Conservation (phyloP, 2,888 invertebrate species). For the Dysmachus trigonus region DNA sequence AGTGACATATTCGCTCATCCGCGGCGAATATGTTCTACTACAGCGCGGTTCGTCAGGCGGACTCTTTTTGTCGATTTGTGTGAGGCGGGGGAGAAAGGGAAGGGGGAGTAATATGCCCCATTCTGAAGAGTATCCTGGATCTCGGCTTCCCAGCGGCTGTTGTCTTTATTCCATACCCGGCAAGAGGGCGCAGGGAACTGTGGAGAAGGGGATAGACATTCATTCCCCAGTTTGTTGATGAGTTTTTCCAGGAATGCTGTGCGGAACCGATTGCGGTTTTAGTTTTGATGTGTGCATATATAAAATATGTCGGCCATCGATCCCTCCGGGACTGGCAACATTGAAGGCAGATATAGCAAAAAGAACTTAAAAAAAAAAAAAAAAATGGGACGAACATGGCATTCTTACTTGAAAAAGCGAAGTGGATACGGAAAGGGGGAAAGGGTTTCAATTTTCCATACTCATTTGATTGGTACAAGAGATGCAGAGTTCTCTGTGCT, state of each 20-base stretch:
- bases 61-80: background rate
- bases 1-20: slow-evolving; percentile 6
- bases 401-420: background rate
- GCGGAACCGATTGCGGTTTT: background rate
- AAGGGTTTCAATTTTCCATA: background rate
- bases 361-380: no score
- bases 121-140: background rate
- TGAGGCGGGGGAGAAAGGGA: no score
- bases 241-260: slow-evolving; percentile 2
- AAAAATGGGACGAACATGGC: background rate
- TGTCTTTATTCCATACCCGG: background rate
- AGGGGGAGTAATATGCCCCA: background rate
- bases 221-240: slow-evolving; percentile 1
- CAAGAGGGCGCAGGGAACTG: background rate
- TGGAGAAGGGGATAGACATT: background rate
- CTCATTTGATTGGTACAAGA: background rate
- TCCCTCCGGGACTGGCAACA: background rate
- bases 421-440: background rate
- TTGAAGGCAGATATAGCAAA: background rate
- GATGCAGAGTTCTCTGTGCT: background rate
- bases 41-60: background rate
- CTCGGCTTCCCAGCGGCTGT: background rate
- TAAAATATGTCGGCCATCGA: slow-evolving; percentile 18
- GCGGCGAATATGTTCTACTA: background rate
- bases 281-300: slow-evolving; percentile 16